These are phyloP conservation scores for Hemiprocne comata DNA, from an alignment of 2,113 vertebrate genomes.

Conservation along the genomic window DNA sequence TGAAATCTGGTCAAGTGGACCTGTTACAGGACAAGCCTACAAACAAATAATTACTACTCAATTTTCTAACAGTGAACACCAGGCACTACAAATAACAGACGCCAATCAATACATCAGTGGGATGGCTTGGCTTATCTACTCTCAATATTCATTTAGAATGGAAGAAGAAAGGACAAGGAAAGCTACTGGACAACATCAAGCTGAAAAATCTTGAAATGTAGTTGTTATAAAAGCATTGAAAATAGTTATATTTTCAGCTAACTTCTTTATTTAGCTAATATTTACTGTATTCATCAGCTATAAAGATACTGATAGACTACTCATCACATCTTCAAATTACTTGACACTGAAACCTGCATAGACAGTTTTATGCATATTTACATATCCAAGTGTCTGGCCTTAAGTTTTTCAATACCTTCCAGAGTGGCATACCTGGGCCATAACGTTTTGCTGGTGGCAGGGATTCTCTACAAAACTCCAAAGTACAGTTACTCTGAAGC, in stretches of 20 bases:
- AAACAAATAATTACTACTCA: not conserved
- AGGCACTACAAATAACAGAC: not conserved
- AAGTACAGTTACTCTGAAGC: not conserved
- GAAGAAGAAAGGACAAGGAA: not conserved
- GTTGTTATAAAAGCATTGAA: not conserved
- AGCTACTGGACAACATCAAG: not conserved
- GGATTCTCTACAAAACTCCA: not conserved
- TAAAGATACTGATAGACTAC: not conserved
- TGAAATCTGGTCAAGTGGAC: not conserved
- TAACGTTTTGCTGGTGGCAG: not conserved
- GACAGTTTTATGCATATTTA: not conserved
- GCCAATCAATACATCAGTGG: not conserved
- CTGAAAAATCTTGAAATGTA: not conserved
- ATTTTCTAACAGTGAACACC: not conserved
- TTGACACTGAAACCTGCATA: not conserved
- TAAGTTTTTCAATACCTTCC: not conserved
- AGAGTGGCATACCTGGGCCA: not conserved
- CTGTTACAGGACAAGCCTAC: not conserved
- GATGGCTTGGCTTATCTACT: not conserved
- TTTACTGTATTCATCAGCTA: not conserved
- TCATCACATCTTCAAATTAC: not conserved
- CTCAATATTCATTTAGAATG: not conserved
- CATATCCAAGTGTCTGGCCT: not conserved
- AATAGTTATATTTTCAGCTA: not conserved
- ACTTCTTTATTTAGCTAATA: not conserved